phyloP scores from a whole-genome alignment of 1,140 invertebrate species.

The Calephelis virginiensis region DNA sequence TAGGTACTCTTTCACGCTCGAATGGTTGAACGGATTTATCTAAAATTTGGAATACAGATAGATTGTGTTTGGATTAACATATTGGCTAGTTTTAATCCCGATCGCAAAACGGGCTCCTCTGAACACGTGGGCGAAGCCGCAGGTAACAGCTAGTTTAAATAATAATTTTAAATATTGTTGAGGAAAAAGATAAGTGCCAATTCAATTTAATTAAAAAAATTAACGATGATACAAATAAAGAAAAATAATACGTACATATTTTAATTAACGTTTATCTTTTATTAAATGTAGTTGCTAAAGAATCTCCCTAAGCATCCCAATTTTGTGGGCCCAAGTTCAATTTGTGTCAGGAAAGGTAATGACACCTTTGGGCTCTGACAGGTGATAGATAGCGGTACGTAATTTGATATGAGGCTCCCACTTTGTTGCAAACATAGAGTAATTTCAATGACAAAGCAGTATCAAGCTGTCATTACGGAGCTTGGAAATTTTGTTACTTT shows the following conservation, averaged over 20 bases:
- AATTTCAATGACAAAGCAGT: constrained; percentile 37
- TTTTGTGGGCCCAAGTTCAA: constrained; percentile 24
- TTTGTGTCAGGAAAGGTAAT: constrained; percentile 31
- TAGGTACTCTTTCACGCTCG: too few relatives aligned
- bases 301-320: not conserved
- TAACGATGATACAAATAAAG: too few relatives aligned
- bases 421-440: constrained; percentile 33
- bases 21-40: too few relatives aligned
- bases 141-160: too few relatives aligned
- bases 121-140: too few relatives aligned
- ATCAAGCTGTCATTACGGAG: constrained; percentile 29
- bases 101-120: too few relatives aligned
- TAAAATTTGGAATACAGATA: too few relatives aligned
- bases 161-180: too few relatives aligned
- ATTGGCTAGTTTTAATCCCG: too few relatives aligned
- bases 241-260: not conserved
- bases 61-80: too few relatives aligned
- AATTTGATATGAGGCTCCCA: constrained; percentile 40
- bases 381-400: constrained; percentile 33
- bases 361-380: constrained; percentile 38
- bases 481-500: constrained; percentile 17
- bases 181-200: too few relatives aligned
- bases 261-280: not conserved
- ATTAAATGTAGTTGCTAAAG: constrained; percentile 5
- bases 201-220: too few relatives aligned